phyloP scores from a whole-genome alignment of 2,888 invertebrate species.

The Platerodrilus igneus region DNA sequence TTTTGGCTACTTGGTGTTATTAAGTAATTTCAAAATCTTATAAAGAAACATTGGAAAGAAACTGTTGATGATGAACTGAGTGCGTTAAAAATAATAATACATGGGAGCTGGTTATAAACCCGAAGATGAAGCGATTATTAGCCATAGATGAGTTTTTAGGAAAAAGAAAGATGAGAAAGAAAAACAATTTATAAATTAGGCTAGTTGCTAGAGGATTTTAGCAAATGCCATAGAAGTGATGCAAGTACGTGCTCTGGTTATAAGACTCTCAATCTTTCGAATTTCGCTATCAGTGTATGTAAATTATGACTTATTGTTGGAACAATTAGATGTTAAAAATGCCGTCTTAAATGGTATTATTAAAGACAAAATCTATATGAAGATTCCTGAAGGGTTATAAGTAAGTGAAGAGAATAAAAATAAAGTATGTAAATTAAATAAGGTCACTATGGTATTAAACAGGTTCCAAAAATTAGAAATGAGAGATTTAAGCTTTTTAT shows the following conservation, averaged over 20 bases:
- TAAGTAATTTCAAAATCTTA: background rate
- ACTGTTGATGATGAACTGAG: conserved; percentile 3
- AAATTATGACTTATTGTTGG: background rate
- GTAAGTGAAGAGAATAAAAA: background rate
- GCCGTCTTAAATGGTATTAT: conserved; percentile 8
- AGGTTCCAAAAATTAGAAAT: conserved; percentile 6
- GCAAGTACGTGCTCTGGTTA: conserved; percentile 1
- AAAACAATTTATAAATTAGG: conserved; percentile 9
- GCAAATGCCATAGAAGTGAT: background rate
- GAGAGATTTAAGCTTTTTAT: conserved; percentile 6
- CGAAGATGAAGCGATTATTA: conserved; percentile 1
- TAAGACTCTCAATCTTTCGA: conserved; percentile 2
- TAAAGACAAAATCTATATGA: conserved; percentile 5
- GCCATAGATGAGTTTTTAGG: conserved; percentile 6
- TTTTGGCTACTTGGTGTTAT: conserved; percentile 1
- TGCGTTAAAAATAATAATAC: conserved; percentile 4
- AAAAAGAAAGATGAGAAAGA: conserved; percentile 31
- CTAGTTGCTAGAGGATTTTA: conserved; percentile 7
- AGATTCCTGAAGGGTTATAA: conserved; percentile 3
- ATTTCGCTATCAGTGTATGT: conserved; percentile 2
- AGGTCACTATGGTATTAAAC: conserved; percentile 4
- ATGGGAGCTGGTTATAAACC: conserved; percentile 5
- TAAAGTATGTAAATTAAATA: conserved; percentile 6
- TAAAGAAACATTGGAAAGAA: conserved; percentile 3
- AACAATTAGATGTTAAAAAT: conserved; percentile 8